Conservation (phyloP, 2,888 invertebrate species). For the Neoitamus cyanurus region DNA sequence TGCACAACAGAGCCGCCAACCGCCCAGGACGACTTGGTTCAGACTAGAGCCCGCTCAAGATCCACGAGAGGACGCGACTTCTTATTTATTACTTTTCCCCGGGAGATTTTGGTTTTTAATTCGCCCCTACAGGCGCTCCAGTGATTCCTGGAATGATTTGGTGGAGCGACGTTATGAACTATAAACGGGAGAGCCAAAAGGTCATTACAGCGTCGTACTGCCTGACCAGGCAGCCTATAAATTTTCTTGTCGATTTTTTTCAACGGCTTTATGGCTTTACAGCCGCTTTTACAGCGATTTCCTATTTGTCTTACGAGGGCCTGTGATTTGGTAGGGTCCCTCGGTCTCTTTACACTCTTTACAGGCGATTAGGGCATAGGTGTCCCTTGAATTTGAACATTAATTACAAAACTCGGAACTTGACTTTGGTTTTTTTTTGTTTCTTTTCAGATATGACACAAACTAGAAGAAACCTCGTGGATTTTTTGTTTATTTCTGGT, state of each 20-base stretch:
- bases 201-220: not conserved
- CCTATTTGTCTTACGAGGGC: not conserved
- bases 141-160: slow-evolving; percentile 24
- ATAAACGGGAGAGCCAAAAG: slow-evolving; percentile 7
- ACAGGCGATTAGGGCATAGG: not conserved
- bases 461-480: not conserved
- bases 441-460: slow-evolving; percentile 21
- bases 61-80: slow-evolving; percentile 12
- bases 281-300: not conserved
- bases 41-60: not conserved
- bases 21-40: not conserved
- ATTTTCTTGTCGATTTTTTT: not conserved
- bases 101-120: not conserved
- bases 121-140: not conserved
- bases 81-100: slow-evolving; percentile 14
- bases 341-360: not conserved
- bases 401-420: not conserved
- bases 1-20: not conserved
- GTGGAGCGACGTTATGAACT: slow-evolving; percentile 6
- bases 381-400: not conserved
- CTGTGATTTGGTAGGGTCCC: not conserved
- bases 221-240: not conserved
- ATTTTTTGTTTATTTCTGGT: slow-evolving; percentile 2
- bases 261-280: not conserved
- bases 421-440: not conserved